These are phyloP conservation scores for Sesia apiformis DNA, from an alignment of 2,888 invertebrate genomes.

Conservation along the genomic window DNA sequence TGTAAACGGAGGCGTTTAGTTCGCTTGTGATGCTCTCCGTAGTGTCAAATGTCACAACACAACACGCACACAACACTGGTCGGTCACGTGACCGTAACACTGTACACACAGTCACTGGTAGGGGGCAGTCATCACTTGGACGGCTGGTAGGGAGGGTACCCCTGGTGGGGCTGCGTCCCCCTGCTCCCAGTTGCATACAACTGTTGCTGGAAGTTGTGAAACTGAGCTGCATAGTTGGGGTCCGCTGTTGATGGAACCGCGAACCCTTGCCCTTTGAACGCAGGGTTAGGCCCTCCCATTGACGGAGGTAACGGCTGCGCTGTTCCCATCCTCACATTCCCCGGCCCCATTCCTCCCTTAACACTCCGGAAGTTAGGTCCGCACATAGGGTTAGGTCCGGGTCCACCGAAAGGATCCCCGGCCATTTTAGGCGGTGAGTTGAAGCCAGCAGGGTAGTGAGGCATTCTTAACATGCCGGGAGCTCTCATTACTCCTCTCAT, in stretches of 20 bases:
- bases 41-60: background rate
- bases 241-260: conserved; percentile 90
- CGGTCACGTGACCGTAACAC: conserved; percentile 1
- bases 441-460: conserved; percentile 63
- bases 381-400: conserved; percentile 41
- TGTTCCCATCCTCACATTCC: conserved; percentile 52
- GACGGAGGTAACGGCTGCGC: conserved; percentile 86
- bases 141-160: conserved; percentile 64
- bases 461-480: conserved; percentile 57
- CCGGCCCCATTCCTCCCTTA: conserved; percentile 49
- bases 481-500: conserved; percentile 67
- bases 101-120: conserved; percentile 1
- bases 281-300: conserved; percentile 80
- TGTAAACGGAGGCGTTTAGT: no score
- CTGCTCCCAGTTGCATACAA: conserved; percentile 85
- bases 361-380: conserved; percentile 52
- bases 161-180: conserved; percentile 56
- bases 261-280: conserved; percentile 86
- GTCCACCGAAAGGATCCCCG: conserved; percentile 43
- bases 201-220: conserved; percentile 96
- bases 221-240: conserved; percentile 95
- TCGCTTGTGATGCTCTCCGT: no score
- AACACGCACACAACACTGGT: background rate
- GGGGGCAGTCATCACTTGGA: conserved; percentile 53
- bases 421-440: conserved; percentile 63